Conservation (phyloP, 1,140 invertebrate species). For the Meloidogyne exigua region DNA sequence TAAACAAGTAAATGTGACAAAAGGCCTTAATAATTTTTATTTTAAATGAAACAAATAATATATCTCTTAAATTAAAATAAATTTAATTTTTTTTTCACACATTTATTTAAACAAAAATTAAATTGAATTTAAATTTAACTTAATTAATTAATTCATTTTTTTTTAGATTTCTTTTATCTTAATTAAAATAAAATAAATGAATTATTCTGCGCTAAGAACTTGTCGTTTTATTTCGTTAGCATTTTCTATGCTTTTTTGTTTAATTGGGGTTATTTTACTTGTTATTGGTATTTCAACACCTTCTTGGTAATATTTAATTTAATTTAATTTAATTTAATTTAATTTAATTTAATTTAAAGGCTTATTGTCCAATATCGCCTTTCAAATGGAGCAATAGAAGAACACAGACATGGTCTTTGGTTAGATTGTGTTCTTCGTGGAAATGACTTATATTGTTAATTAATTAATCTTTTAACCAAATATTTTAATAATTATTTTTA, state of each 20-base stretch:
- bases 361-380: constrained; percentile 16
- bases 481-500: not conserved
- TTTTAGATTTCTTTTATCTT: too few species aligned
- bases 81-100: too few species aligned
- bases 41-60: too few species aligned
- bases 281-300: constrained; percentile 17
- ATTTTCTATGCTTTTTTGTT: constrained; percentile 12
- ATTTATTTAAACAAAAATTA: too few species aligned
- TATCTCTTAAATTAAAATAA: too few species aligned
- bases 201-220: constrained; percentile 9
- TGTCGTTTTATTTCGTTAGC: constrained; percentile 13
- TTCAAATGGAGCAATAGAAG: constrained; percentile 11
- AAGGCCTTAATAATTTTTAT: not conserved
- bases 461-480: too few species aligned
- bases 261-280: not conserved
- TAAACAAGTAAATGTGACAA: not conserved
- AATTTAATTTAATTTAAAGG: not conserved
- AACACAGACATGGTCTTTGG: constrained; percentile 27
- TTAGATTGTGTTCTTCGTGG: constrained; percentile 27
- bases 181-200: constrained; percentile 4
- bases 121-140: too few species aligned
- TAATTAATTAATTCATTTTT: too few species aligned
- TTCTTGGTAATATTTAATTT: constrained; percentile 11
- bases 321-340: not conserved
- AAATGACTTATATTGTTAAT: not conserved